Conservation (phyloP, 2,113 vertebrate species). For the Chamaea fasciata region DNA sequence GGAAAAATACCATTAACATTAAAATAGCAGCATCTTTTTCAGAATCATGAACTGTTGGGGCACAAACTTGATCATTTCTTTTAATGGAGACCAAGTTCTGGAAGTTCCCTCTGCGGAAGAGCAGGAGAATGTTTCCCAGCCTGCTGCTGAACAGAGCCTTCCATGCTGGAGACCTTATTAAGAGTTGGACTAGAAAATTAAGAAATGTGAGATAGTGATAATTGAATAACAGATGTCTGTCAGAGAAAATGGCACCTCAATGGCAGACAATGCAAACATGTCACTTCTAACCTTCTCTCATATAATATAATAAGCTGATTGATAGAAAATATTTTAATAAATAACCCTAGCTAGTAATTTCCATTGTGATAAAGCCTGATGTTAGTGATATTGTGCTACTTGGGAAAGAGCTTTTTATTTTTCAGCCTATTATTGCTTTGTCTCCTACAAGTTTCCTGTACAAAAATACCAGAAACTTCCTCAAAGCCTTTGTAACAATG, state of each 20-base stretch:
- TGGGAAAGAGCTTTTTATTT: conserved; percentile 32
- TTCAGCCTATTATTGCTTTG: conserved; percentile 23
- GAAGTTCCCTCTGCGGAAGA: neutral
- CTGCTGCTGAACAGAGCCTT: neutral
- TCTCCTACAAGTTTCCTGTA: neutral
- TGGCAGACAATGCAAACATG: conserved; percentile 1
- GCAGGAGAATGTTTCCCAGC: neutral
- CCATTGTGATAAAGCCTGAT: conserved; percentile 28
- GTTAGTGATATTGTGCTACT: conserved; percentile 7
- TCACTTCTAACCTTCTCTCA: neutral
- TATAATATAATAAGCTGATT: neutral
- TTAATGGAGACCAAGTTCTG: neutral
- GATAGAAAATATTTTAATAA: conserved; percentile 55
- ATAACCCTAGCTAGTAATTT: conserved; percentile 48
- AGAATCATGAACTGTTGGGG: conserved; percentile 25
- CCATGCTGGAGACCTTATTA: conserved; percentile 19
- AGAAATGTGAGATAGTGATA: conserved; percentile 42
- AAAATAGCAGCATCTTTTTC: conserved; percentile 56
- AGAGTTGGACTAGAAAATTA: conserved; percentile 25
- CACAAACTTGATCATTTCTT: conserved; percentile 37
- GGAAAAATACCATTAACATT: conserved; percentile 19
- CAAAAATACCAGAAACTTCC: conserved; percentile 15
- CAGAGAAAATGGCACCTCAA: conserved; percentile 41
- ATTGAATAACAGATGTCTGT: conserved; percentile 22
- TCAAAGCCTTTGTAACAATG: neutral